Evolutionary conservation across 2,113 vertebrate genomes (phyloP).

Genomic region (Bucco capensis): DNA sequence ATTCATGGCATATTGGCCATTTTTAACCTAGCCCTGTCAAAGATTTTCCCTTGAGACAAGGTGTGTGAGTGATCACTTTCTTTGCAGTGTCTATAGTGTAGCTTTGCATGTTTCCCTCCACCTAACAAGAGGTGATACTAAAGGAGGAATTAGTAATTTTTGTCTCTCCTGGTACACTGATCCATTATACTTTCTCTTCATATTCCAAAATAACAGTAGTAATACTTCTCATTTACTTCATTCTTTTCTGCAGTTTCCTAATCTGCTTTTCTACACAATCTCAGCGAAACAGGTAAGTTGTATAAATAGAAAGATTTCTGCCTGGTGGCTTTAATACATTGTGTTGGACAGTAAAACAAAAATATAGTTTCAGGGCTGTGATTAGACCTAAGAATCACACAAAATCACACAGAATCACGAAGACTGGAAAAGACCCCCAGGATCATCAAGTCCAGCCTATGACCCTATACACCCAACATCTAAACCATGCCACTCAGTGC

Average conservation of each 20-base stretch:
- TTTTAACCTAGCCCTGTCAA: neutral
- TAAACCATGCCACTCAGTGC: no score
- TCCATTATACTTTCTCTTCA: neutral
- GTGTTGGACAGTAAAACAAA: neutral
- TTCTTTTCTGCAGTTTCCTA: neutral
- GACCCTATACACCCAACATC: no score
- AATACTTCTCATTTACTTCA: neutral
- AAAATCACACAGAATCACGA: no score
- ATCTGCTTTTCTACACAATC: neutral
- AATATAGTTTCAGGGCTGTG: neutral
- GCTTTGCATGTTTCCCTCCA: neutral
- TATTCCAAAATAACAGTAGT: neutral
- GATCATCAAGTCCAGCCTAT: no score
- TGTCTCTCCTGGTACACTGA: neutral
- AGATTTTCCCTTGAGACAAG: neutral
- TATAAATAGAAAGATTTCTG: neutral
- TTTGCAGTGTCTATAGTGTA: neutral
- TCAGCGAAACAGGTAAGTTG: neutral
- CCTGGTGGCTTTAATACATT: neutral
- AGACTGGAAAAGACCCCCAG: no score
- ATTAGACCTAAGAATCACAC: neutral
- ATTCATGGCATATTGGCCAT: neutral
- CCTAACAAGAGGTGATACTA: neutral
- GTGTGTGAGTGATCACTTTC: fast-evolving
- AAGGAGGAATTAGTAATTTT: neutral